phyloP scores from a whole-genome alignment of 2,113 vertebrate species.

The Lepus timidus region DNA sequence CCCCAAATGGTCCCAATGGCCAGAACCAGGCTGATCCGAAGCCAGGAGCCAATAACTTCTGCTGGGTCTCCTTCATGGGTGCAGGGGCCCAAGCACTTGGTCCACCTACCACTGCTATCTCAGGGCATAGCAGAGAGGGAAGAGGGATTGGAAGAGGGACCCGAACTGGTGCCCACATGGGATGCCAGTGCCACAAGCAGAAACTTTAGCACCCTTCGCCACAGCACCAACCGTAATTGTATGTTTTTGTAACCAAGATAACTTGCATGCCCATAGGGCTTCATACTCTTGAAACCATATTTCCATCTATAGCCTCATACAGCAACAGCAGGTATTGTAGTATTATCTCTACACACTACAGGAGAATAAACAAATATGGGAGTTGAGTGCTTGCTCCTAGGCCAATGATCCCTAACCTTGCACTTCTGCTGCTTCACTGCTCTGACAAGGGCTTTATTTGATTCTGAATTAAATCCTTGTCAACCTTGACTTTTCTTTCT shows the following conservation, averaged over 20 bases:
- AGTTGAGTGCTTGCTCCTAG: not conserved
- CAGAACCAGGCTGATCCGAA: too few relatives aligned
- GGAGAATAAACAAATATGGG: constrained; percentile 1
- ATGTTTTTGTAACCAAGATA: not conserved
- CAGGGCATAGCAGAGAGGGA: too few relatives aligned
- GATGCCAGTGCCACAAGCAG: too few relatives aligned
- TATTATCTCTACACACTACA: not conserved
- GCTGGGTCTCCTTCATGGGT: too few relatives aligned
- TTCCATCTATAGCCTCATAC: not conserved
- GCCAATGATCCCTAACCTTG: not conserved
- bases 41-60: too few relatives aligned
- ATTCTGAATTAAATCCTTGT: constrained; percentile 32
- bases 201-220: too few relatives aligned
- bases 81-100: too few relatives aligned
- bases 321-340: not conserved
- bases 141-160: too few relatives aligned
- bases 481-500: constrained; percentile 38
- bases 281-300: not conserved
- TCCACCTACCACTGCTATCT: too few relatives aligned
- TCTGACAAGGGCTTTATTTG: constrained; percentile 28
- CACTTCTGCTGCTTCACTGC: not conserved
- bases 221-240: too few relatives aligned
- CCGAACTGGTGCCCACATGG: too few relatives aligned
- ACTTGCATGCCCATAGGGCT: not conserved
- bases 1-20: too few relatives aligned